Conservation (phyloP, 1,140 invertebrate species). For the Cotesia chilonis region DNA sequence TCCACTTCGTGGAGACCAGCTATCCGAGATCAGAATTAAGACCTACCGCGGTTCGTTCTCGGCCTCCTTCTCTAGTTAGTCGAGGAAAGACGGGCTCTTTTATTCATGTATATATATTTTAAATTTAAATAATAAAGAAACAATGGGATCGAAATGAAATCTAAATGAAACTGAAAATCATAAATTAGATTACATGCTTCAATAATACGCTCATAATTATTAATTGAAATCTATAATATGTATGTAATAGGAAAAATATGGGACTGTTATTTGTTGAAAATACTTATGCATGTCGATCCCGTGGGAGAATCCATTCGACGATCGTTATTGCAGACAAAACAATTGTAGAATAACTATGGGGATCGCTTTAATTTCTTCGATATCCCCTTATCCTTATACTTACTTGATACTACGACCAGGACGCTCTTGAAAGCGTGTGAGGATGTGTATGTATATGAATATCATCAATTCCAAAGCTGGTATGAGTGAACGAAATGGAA, state of each 20-base stretch:
- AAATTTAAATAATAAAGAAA: too few species aligned
- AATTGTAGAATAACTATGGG: constrained; percentile 26
- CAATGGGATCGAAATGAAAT: too few species aligned
- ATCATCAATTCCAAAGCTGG: not conserved
- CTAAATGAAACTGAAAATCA: too few species aligned
- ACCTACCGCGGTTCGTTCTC: constrained; percentile 26
- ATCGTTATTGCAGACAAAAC: constrained; percentile 13
- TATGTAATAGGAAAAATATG: not conserved
- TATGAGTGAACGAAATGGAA: constrained; percentile 6
- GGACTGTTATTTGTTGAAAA: too few species aligned
- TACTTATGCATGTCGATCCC: not conserved
- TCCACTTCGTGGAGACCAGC: constrained; percentile 6
- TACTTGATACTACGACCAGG: constrained; percentile 1
- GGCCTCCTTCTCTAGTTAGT: not conserved
- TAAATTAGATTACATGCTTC: too few species aligned
- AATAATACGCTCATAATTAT: too few species aligned
- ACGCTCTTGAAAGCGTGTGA: not conserved
- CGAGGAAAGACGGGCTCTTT: not conserved
- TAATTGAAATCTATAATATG: constrained; percentile 3
- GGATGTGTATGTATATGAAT: not conserved
- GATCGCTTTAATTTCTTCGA: constrained; percentile 31
- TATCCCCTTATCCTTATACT: constrained; percentile 8
- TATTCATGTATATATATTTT: too few species aligned
- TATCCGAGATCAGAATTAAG: constrained; percentile 23
- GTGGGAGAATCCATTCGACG: constrained; percentile 18